Evolutionary conservation across 92 coral and sea anemone genomes (phyloP).

Genomic region (Epizoanthus rinbou): DNA sequence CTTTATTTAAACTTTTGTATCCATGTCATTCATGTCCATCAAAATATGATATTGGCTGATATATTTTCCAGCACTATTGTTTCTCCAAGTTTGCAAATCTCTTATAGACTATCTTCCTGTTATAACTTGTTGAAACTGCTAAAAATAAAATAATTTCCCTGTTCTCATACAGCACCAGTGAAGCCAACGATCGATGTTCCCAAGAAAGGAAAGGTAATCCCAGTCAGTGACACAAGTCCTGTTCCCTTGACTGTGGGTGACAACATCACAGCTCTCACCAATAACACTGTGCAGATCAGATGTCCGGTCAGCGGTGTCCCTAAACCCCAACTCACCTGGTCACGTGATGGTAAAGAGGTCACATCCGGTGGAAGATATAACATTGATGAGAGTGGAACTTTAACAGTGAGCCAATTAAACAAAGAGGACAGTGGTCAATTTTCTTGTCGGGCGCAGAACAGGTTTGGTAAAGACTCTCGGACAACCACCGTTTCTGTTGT

Average conservation of each 20-base stretch:
- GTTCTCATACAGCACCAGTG: background rate
- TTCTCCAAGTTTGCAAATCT: no score
- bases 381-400: constrained; percentile 28
- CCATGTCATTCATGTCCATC: no score
- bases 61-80: no score
- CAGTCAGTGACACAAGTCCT: constrained; percentile 27
- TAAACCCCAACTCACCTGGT: constrained; percentile 28
- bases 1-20: no score
- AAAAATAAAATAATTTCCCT: no score
- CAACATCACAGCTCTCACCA: constrained; percentile 45
- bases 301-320: constrained; percentile 40
- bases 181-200: constrained; percentile 34
- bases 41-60: no score
- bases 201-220: constrained; percentile 24
- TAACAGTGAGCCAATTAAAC: background rate
- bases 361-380: constrained; percentile 6
- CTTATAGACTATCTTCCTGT: no score
- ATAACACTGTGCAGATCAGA: constrained; percentile 25
- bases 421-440: background rate
- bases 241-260: constrained; percentile 25
- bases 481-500: background rate
- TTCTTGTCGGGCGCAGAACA: constrained; percentile 7
- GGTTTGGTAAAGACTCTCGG: constrained; percentile 24
- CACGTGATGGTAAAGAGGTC: constrained; percentile 14
- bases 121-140: no score